Evolutionary conservation across 1,140 invertebrate species (phyloP).

Genomic region (Bombus fervidus): DNA sequence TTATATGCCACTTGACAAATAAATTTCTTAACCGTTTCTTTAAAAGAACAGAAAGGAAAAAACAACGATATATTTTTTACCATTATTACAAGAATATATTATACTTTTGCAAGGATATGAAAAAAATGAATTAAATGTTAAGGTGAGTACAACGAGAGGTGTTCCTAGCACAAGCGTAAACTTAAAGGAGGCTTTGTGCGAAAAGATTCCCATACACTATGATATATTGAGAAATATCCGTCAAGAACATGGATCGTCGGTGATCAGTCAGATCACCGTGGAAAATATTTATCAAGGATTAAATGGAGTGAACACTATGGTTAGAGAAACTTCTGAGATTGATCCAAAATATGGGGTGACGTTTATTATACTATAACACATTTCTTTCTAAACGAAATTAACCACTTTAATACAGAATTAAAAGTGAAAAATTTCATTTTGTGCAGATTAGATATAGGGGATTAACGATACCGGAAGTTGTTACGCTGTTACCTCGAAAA

Average conservation of each 20-base stretch:
- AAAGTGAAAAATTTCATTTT: not conserved
- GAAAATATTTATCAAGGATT: slow-evolving; percentile 72
- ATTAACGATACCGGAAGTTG: slow-evolving; percentile 70
- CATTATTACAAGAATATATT: not conserved
- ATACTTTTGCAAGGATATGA: not conserved
- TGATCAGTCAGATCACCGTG: slow-evolving; percentile 70
- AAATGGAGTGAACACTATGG: slow-evolving; percentile 63
- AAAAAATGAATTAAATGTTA: slow-evolving; percentile 8
- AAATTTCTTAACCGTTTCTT: not conserved
- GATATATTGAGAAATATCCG: slow-evolving; percentile 72
- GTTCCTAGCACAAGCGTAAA: slow-evolving; percentile 68
- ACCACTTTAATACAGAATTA: too few relatives aligned
- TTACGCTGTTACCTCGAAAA: slow-evolving; percentile 66
- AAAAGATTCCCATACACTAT: slow-evolving; percentile 74
- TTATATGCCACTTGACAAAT: not conserved
- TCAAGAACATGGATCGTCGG: slow-evolving; percentile 57
- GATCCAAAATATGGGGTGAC: slow-evolving; percentile 67
- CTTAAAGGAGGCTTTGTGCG: slow-evolving; percentile 73
- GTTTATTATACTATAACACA: not conserved
- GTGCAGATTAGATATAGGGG: slow-evolving; percentile 70
- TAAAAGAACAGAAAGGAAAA: too few relatives aligned
- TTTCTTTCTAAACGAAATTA: not conserved
- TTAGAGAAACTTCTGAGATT: slow-evolving; percentile 71
- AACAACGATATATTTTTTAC: not conserved
- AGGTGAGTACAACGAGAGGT: slow-evolving; percentile 71